Evolutionary conservation across 1,140 invertebrate genomes (phyloP), one percentile per base, ranked within the genome.

Genomic region (Tetramorium alpestre): DNA sequence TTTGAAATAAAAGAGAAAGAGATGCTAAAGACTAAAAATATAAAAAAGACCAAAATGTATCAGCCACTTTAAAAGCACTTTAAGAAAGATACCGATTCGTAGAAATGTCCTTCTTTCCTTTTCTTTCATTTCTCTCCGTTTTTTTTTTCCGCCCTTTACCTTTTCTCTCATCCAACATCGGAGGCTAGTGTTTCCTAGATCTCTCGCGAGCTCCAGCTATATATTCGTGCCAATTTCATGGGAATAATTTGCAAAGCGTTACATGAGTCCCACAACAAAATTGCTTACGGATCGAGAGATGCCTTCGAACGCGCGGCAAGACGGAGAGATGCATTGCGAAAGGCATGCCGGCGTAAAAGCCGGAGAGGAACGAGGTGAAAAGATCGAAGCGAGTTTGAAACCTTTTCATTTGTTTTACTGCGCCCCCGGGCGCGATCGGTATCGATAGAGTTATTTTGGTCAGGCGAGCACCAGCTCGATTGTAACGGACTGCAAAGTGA

Each of bases 371-470:
- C 22, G 54, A 84, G 69, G 80, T 84, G 80, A 84, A 69, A 84
- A 75, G 69, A 84, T 84, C 69, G 64, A 80, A 47, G 85, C 25
- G 62, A 78, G 85, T 69, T 86, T 64, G 64, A 65, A 86, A 80
- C 64, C 51, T 76, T 73, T 87, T 87, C 51, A 86, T 54, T 80
- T 80, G 82, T 85, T 78, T 85, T 78, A 85, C 49, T 86, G 51
- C 44, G 41, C 47, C 70, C 58, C 22, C 65, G 33, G 54, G 49
- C 58, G 22, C 13, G 41, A 73, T 75, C 47, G 18, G 28, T 65
- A 88, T 86, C 76, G 89, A 90, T 90, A 87, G 72, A 89, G 77
- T 82, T 75, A 87, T 90, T 87, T 87, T 51, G 13, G 51, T 87
- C 70, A 64, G 58, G 47, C 49, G 56, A 69, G 28, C 56, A 41